Evolutionary conservation across 2,797 vertebrate species (phyloP).

Genomic region (Picus viridis): DNA sequence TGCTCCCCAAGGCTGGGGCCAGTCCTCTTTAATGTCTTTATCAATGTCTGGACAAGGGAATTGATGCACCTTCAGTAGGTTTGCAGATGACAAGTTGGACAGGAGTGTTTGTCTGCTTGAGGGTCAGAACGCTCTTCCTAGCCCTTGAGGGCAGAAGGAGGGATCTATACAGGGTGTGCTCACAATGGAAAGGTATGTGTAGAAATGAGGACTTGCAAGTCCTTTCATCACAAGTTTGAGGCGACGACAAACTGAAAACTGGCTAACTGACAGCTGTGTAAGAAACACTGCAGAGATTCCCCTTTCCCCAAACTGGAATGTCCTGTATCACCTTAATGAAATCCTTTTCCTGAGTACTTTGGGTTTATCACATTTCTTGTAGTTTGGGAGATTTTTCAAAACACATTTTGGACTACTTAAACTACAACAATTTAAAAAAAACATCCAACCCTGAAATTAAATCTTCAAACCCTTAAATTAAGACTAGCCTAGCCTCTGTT

Average conservation of each 20-base stretch:
- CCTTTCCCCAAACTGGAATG: background rate
- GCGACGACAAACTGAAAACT: background rate
- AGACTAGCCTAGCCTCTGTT: background rate
- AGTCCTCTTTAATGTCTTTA: background rate
- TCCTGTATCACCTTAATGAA: background rate
- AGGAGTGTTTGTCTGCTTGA: background rate
- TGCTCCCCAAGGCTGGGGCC: background rate
- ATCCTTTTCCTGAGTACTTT: background rate
- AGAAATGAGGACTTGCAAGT: background rate
- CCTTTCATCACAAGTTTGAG: background rate
- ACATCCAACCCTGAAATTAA: background rate
- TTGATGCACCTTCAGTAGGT: background rate
- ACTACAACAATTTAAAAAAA: background rate
- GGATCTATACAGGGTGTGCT: background rate
- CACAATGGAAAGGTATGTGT: background rate
- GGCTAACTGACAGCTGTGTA: background rate
- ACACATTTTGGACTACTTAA: background rate
- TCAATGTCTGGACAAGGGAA: no score
- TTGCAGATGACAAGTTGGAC: background rate
- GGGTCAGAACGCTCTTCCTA: background rate
- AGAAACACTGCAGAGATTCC: background rate
- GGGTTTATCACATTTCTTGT: background rate
- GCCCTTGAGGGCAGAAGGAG: no score
- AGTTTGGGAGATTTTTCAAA: background rate
- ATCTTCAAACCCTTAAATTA: background rate